A percentile compares a stretch with the other conserved stretches of the same genome.
Conservation (phyloP, 2,113 vertebrate genomes). For the Toxotes jaculatrix region DNA sequence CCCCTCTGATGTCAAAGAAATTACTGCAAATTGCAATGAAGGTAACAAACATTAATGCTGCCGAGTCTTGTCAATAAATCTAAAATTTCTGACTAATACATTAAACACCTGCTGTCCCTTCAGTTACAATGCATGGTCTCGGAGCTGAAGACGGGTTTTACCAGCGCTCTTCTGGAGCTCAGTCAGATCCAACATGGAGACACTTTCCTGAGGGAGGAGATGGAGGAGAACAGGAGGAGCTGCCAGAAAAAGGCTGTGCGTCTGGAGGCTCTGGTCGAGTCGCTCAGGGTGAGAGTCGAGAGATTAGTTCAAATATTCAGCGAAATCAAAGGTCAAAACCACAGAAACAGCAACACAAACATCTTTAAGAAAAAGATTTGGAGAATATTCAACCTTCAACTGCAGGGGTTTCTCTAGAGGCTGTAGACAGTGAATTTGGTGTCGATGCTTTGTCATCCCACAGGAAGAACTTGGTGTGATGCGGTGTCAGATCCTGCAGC, state of each 20-base stretch:
- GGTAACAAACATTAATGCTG: too few species aligned
- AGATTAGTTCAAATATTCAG: not conserved
- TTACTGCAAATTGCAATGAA: too few species aligned
- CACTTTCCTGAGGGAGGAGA: conserved; percentile 79
- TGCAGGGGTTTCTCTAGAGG: not conserved
- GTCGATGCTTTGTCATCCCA: not conserved
- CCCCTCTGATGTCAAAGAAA: not conserved
- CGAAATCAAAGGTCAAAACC: too few species aligned
- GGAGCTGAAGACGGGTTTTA: conserved; percentile 84
- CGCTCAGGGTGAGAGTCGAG: conserved; percentile 74
- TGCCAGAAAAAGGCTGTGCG: conserved; percentile 80
- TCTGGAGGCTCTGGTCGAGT: conserved; percentile 80
- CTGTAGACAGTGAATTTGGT: not conserved
- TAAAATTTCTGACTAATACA: too few species aligned
- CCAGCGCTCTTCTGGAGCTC: conserved; percentile 81
- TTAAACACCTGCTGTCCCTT: not conserved
- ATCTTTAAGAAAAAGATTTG: not conserved
- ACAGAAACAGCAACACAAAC: not conserved
- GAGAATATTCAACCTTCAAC: not conserved
- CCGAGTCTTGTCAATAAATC: not conserved
- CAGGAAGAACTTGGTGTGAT: conserved; percentile 84
- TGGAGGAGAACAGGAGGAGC: conserved; percentile 80
- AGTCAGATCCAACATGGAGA: conserved; percentile 85
- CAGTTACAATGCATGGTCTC: conserved; percentile 84
- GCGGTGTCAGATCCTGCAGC: conserved; percentile 78